Percentiles rank a stretch among this genome's conserved stretches.
Evolutionary conservation across 2,888 invertebrate species (phyloP).

Genomic region (Drosophila peninsularis): DNA sequence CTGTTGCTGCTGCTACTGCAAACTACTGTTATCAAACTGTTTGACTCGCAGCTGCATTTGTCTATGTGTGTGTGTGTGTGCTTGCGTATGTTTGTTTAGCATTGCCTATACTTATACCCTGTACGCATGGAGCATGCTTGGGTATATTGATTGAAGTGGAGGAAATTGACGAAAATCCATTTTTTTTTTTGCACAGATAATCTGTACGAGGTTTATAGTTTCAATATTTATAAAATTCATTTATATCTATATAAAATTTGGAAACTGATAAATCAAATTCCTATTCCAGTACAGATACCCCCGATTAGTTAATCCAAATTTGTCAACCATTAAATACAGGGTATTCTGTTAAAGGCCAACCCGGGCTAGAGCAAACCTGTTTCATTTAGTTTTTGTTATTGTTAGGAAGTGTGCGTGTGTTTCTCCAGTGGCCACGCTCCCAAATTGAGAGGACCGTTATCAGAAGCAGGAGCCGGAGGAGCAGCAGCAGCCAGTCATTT

Average conservation of each 20-base stretch:
- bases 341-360: background rate
- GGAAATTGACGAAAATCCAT: no score
- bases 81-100: conserved; percentile 34
- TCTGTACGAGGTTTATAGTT: no score
- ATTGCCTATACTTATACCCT: conserved; percentile 42
- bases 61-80: conserved; percentile 2
- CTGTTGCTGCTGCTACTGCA: conserved; percentile 2
- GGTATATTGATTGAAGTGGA: background rate
- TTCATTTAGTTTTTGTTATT: conserved; percentile 22
- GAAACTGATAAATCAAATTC: no score
- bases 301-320: no score
- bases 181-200: no score
- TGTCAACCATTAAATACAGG: background rate
- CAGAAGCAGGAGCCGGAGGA: background rate
- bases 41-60: conserved; percentile 9
- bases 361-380: background rate
- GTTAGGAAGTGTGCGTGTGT: conserved; percentile 30
- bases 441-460: background rate
- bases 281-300: no score
- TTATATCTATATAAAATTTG: no score
- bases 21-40: conserved; percentile 11
- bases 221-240: no score
- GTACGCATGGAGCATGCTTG: no score
- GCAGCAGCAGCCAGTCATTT: conserved; percentile 37
- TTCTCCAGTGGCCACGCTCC: conserved; percentile 9